These are phyloP conservation scores for Actinernus sp. DNA, from an alignment of 92 coral and sea anemone species.

Conservation along the genomic window DNA sequence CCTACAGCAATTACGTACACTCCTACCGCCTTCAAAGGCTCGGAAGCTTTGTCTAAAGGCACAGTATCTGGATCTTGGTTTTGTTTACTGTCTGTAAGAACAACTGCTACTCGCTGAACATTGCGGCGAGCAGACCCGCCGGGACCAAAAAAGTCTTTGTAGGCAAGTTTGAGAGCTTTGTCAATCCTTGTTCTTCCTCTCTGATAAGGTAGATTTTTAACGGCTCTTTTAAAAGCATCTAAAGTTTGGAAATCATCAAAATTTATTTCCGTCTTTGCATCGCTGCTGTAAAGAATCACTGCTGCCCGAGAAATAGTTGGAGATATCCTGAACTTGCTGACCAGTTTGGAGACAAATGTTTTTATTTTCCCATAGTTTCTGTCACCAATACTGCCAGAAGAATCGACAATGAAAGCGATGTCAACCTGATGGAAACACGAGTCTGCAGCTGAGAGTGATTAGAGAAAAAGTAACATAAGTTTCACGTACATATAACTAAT, in stretches of 20 bases:
- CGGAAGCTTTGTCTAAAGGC: conserved; percentile 32
- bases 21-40: conserved; percentile 40
- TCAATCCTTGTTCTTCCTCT: conserved; percentile 45
- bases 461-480: background rate
- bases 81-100: conserved; percentile 65
- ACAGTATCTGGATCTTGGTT: conserved; percentile 29
- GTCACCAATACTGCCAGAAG: conserved; percentile 51
- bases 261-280: conserved; percentile 35
- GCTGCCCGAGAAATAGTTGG: conserved; percentile 59
- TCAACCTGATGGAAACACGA: conserved; percentile 48
- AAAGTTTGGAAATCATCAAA: conserved; percentile 39
- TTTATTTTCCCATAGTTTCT: conserved; percentile 63
- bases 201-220: conserved; percentile 23
- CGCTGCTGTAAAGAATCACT: conserved; percentile 74
- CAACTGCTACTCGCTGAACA: conserved; percentile 37
- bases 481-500: no score
- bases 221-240: conserved; percentile 29
- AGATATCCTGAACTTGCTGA: conserved; percentile 48
- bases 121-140: conserved; percentile 43
- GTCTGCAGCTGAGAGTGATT: conserved; percentile 15
- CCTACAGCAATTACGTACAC: conserved; percentile 65
- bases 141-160: conserved; percentile 13
- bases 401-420: conserved; percentile 50
- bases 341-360: conserved; percentile 66
- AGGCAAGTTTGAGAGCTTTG: conserved; percentile 42